phyloP scores from a whole-genome alignment of 2,113 vertebrate genomes.

The Trematomus loennbergii region DNA sequence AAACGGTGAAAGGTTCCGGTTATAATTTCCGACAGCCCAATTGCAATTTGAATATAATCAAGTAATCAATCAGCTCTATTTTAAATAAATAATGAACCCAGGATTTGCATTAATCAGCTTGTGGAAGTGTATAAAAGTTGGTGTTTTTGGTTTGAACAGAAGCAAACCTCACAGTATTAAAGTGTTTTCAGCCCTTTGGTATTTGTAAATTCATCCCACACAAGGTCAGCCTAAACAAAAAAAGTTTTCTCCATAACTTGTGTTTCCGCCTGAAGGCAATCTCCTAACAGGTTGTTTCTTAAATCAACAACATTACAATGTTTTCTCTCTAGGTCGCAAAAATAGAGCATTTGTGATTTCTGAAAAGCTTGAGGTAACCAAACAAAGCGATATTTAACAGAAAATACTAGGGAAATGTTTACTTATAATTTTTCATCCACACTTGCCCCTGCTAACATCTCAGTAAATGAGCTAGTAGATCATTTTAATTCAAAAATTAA shows the following conservation, averaged over 20 bases:
- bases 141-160: not conserved
- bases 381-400: too few relatives aligned
- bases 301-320: not conserved
- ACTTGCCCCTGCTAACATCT: too few relatives aligned
- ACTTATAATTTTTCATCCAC: too few relatives aligned
- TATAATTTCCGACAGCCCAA: too few relatives aligned
- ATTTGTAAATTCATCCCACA: too few relatives aligned
- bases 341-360: not conserved
- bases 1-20: too few relatives aligned
- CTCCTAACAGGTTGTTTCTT: too few relatives aligned
- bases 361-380: not conserved
- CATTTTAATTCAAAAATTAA: too few relatives aligned
- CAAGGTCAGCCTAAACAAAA: not conserved
- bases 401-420: too few relatives aligned
- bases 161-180: not conserved
- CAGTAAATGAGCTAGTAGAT: too few relatives aligned
- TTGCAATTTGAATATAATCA: not conserved
- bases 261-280: not conserved
- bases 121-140: not conserved
- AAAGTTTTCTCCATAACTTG: not conserved
- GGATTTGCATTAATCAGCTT: not conserved
- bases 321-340: not conserved
- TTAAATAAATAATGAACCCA: not conserved
- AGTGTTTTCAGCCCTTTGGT: too few relatives aligned
- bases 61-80: not conserved